Base-by-base conservation (phyloP, 2,113 vertebrate genomes). In the Promerops cafer region DNA sequence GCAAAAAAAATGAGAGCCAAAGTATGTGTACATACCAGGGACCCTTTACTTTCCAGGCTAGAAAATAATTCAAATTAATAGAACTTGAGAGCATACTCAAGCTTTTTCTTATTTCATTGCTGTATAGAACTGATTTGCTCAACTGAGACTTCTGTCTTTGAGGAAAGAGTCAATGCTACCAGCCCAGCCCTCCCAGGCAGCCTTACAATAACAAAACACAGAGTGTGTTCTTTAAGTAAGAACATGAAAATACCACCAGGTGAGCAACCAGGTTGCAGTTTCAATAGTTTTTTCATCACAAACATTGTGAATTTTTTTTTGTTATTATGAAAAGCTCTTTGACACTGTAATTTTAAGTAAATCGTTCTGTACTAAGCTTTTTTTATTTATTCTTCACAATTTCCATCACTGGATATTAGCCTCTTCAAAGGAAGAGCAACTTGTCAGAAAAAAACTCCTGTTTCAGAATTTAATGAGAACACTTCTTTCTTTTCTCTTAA, bases 391-490 rank as follows among this genome's bases (percentile, higher is more conserved):
- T 87, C 85, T 95, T 83, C 78, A 89, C 21, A 11, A 69, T 57
- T 77, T 93, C 76, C 26, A 91, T 92, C 57, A 52, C 60, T 42
- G 18, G 82, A 89, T 93, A 93, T 83, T 81, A 70, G 72, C 80
- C 57, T 91, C 39, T 94, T 93, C 93, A 97, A 95, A 96, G 77
- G 71, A 95, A 84, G 37, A 78, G 59, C 88, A 94, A 91, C 89
- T 91, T 89, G 79, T 95, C 89, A 93, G 78, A 44, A 77, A 93
- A 91, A 92, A 92, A 83, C 22, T 81, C 70, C 44, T 91, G 49
- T 92, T 95, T 95, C 97, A 93, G 90, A 84, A 95, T 96, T 96
- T 96, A 97, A 97, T 97, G 91, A 98, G 97, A 97, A 96, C 94
- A 94, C 93, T 96, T 98, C 89, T 97, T 96, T 96, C 87, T 97